A percentile compares a stretch with the other conserved stretches of the same genome.
Evolutionary conservation across 2,113 vertebrate species (phyloP).

Genomic region (Monopterus albus): DNA sequence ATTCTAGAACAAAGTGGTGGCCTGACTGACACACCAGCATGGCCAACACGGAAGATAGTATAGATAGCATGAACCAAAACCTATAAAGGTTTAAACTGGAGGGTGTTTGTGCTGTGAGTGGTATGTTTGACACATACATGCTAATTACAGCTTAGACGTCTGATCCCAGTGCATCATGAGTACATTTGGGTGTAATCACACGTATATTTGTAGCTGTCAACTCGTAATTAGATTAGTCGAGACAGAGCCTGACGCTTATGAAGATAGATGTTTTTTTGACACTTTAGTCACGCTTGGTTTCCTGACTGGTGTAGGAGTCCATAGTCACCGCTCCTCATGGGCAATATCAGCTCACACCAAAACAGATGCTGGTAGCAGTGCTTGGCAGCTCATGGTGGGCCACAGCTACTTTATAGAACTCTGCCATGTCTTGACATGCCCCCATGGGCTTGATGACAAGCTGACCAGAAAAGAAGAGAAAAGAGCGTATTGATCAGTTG

Average conservation of each 20-base stretch:
- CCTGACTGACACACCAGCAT: too few species aligned
- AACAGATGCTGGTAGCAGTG: slow-evolving; percentile 24
- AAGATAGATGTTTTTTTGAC: slow-evolving; percentile 3
- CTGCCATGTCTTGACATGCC: slow-evolving; percentile 59
- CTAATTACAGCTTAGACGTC: too few species aligned
- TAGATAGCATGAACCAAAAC: too few species aligned
- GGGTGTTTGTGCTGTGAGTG: too few species aligned
- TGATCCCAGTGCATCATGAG: too few species aligned
- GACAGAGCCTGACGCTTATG: neutral
- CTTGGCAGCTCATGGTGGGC: slow-evolving; percentile 39
- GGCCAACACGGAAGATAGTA: too few species aligned
- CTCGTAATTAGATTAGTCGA: neutral
- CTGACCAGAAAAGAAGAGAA: slow-evolving; percentile 59
- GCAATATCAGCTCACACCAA: slow-evolving; percentile 37
- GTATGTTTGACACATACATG: too few species aligned
- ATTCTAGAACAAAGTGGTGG: neutral
- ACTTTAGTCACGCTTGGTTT: neutral
- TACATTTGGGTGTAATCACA: neutral
- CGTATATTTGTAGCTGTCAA: neutral
- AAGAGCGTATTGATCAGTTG: slow-evolving; percentile 73
- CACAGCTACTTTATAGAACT: slow-evolving; percentile 57
- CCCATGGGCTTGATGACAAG: slow-evolving; percentile 54
- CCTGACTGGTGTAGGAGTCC: neutral
- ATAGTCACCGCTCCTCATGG: slow-evolving; percentile 11
- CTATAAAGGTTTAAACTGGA: too few species aligned